Evolutionary conservation across 2,113 vertebrate species (phyloP).

Genomic region (Irena cyanogastra): DNA sequence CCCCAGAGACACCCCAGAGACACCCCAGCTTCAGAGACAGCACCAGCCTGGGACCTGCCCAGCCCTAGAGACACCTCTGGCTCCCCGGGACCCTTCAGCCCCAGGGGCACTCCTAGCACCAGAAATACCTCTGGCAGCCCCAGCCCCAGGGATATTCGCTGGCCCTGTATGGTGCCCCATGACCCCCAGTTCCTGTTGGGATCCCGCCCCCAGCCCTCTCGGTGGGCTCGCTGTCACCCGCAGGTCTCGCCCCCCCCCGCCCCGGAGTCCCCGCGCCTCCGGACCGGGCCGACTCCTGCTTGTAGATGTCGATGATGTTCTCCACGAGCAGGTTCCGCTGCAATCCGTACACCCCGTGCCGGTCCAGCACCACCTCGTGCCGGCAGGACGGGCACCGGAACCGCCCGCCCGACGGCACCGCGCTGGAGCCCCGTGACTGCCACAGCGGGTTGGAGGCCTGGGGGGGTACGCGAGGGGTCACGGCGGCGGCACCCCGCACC

Average conservation of each 20-base stretch:
- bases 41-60: background rate
- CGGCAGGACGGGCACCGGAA: constrained; percentile 95
- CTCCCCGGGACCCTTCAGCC: background rate
- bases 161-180: background rate
- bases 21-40: background rate
- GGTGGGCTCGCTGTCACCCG: background rate
- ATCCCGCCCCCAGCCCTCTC: background rate
- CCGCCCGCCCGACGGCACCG: constrained; percentile 75
- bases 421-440: constrained; percentile 81
- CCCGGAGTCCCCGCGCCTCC: background rate
- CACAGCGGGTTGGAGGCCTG: constrained; percentile 86
- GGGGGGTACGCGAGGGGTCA: background rate
- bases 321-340: constrained; percentile 95
- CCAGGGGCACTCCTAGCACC: too few relatives aligned
- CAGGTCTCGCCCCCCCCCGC: too few relatives aligned
- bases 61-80: background rate
- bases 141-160: too few relatives aligned
- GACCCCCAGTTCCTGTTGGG: background rate
- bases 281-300: constrained; percentile 73
- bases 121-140: background rate
- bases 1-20: background rate
- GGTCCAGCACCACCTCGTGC: constrained; percentile 94
- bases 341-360: constrained; percentile 91
- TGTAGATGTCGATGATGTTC: constrained; percentile 97
- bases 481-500: too few relatives aligned